Evolutionary conservation across 1,140 invertebrate genomes (phyloP).

Genomic region (Eumeta japonica): DNA sequence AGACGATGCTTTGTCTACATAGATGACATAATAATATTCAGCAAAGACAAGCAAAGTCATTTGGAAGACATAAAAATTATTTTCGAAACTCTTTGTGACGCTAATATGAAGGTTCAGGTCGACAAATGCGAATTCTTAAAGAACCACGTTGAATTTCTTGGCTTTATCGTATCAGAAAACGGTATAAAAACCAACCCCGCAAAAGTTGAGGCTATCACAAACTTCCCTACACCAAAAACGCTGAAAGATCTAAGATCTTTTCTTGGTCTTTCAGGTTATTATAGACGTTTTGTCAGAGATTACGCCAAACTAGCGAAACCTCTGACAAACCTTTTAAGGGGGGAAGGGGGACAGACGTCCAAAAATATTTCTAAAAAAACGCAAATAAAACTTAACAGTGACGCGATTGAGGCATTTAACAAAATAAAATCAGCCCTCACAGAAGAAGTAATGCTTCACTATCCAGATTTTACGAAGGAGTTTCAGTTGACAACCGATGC

Average conservation of each 20-base stretch:
- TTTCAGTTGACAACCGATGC: not conserved
- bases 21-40: slow-evolving; percentile 26
- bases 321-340: slow-evolving; percentile 12
- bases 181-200: slow-evolving; percentile 10
- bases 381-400: not conserved
- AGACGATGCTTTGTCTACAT: slow-evolving; percentile 19
- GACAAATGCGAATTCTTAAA: slow-evolving; percentile 6
- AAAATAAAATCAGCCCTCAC: slow-evolving; percentile 6
- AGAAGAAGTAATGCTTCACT: slow-evolving; percentile 6
- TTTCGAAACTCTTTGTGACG: not conserved
- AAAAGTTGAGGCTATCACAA: slow-evolving; percentile 12
- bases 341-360: too few relatives aligned
- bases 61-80: not conserved
- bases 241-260: slow-evolving; percentile 8
- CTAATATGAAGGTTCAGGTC: slow-evolving; percentile 13
- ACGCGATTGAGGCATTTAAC: slow-evolving; percentile 7
- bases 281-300: not conserved
- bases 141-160: not conserved
- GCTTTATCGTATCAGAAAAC: not conserved
- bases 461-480: not conserved
- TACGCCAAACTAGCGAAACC: slow-evolving; percentile 5
- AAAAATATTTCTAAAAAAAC: too few relatives aligned
- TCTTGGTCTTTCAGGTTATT: slow-evolving; percentile 2
- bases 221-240: slow-evolving; percentile 12
- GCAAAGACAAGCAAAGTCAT: too few relatives aligned